These are phyloP conservation scores for Echiichthys vipera DNA, from an alignment of 2,797 vertebrate species.

Conservation along the genomic window DNA sequence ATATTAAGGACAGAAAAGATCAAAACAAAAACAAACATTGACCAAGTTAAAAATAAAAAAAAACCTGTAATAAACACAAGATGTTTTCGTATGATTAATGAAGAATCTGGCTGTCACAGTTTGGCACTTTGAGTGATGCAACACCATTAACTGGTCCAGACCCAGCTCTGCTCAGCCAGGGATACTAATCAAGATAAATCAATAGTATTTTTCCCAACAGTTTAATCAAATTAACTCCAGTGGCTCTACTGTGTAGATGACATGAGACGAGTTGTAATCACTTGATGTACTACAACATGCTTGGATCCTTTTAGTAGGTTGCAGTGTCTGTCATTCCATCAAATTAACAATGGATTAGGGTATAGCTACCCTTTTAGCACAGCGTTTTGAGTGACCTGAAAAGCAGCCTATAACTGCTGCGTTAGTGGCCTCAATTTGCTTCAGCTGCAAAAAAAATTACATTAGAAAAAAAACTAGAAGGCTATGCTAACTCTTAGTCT, in stretches of 20 bases:
- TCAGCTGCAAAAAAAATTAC: slow-evolving; percentile 42
- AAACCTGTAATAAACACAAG: not conserved
- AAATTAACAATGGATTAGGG: slow-evolving; percentile 80
- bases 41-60: not conserved
- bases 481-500: slow-evolving; percentile 67
- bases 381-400: slow-evolving; percentile 79
- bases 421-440: slow-evolving; percentile 77
- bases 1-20: not conserved
- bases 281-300: slow-evolving; percentile 46
- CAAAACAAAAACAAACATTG: slow-evolving; percentile 7
- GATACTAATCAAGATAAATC: slow-evolving; percentile 64
- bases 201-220: slow-evolving; percentile 62
- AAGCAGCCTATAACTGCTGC: slow-evolving; percentile 73
- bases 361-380: slow-evolving; percentile 68
- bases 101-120: not conserved
- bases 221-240: slow-evolving; percentile 67
- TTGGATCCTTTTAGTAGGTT: slow-evolving; percentile 60
- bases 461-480: slow-evolving; percentile 33
- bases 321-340: slow-evolving; percentile 66
- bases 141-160: not conserved
- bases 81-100: not conserved
- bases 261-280: slow-evolving; percentile 39
- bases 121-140: not conserved
- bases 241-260: slow-evolving; percentile 6
- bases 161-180: slow-evolving; percentile 13